Percentiles rank a stretch among this genome's conserved stretches.
Evolutionary conservation across 92 coral and sea anemone genomes (phyloP).

Genomic region (Palythoa caribaeorum): DNA sequence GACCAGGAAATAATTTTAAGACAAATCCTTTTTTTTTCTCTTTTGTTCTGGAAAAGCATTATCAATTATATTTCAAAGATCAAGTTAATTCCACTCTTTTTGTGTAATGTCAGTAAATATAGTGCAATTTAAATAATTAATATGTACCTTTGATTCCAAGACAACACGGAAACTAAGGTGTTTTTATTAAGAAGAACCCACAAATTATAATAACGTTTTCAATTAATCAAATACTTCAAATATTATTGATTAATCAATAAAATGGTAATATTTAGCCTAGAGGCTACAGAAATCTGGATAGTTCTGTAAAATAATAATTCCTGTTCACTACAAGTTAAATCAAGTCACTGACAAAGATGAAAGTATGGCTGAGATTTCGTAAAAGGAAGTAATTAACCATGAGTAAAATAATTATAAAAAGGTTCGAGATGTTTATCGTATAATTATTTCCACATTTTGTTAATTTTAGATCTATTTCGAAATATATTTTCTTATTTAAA

Average conservation of each 20-base stretch:
- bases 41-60: too few relatives aligned
- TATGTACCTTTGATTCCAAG: too few relatives aligned
- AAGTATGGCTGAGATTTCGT: not conserved
- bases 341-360: not conserved
- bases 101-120: too few relatives aligned
- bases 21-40: too few relatives aligned
- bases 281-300: not conserved
- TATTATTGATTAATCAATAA: not conserved
- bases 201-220: not conserved
- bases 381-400: not conserved
- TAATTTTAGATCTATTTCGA: too few relatives aligned
- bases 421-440: not conserved
- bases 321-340: not conserved
- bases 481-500: too few relatives aligned
- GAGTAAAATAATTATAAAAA: not conserved
- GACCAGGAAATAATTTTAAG: too few relatives aligned
- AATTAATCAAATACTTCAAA: not conserved
- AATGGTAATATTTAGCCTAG: not conserved
- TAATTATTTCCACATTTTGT: too few relatives aligned
- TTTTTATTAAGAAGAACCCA: not conserved
- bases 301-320: not conserved
- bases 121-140: too few relatives aligned
- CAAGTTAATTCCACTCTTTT: too few relatives aligned
- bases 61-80: too few relatives aligned
- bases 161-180: not conserved